A percentile compares a stretch with the other conserved stretches of the same genome.
Evolutionary conservation across 2,113 vertebrate species (phyloP).

Genomic region (Camelus bactrianus): DNA sequence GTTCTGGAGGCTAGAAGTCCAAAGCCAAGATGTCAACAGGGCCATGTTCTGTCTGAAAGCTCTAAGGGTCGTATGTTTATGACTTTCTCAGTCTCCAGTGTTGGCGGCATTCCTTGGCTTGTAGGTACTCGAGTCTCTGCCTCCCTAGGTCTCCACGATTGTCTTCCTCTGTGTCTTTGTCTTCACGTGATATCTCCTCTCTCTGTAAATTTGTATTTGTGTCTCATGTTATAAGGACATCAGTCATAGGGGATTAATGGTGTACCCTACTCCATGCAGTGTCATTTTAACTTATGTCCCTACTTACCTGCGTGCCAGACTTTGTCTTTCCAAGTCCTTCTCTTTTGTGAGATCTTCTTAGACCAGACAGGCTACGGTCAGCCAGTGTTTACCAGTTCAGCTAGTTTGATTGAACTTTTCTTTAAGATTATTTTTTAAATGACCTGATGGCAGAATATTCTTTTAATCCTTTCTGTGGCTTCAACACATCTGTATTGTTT

Average conservation of each 20-base stretch:
- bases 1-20: background rate
- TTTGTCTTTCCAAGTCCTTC: background rate
- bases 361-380: background rate
- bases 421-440: slow-evolving; percentile 1
- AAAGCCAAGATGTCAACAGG: background rate
- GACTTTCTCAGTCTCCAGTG: background rate
- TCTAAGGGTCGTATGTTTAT: background rate
- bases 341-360: background rate
- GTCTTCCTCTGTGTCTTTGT: background rate
- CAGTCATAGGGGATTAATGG: background rate
- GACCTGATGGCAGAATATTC: background rate
- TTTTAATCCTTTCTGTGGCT: background rate
- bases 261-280: background rate
- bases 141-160: background rate
- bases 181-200: background rate
- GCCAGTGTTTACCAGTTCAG: background rate
- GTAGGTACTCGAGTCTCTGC: background rate
- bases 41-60: background rate
- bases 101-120: background rate
- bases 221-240: background rate
- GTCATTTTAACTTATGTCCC: background rate
- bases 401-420: background rate
- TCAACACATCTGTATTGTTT: background rate
- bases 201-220: background rate
- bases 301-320: background rate